A percentile compares a stretch with the other conserved stretches of the same genome.
phyloP scores from a whole-genome alignment of 2,113 vertebrate genomes.

The Sarotherodon lohbergeri region DNA sequence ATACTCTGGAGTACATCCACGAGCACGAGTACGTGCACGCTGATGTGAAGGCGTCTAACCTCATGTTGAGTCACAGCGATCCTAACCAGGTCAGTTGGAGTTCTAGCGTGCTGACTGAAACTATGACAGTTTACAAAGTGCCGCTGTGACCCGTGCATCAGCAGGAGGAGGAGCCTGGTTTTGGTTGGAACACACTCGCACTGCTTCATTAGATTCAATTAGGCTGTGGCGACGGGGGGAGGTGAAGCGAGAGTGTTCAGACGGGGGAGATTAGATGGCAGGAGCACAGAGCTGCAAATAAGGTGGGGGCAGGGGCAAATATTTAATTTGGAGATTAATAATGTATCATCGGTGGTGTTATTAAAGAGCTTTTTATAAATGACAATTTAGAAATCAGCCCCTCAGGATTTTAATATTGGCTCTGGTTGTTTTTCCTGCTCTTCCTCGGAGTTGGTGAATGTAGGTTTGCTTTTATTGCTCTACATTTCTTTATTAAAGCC shows the following conservation, averaged over 20 bases:
- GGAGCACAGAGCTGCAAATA: conserved; percentile 54
- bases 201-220: conserved; percentile 54
- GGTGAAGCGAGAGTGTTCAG: conserved; percentile 3
- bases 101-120: background rate
- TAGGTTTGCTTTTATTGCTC: conserved; percentile 4
- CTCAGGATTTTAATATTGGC: conserved; percentile 29
- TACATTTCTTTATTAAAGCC: background rate
- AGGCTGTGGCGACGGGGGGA: background rate
- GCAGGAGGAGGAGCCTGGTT: background rate
- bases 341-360: conserved; percentile 68
- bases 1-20: conserved; percentile 90
- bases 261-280: conserved; percentile 53
- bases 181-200: conserved; percentile 9
- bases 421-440: background rate
- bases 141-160: background rate
- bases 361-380: conserved; percentile 71
- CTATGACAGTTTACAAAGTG: background rate
- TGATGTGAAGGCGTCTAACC: conserved; percentile 95
- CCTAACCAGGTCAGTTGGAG: conserved; percentile 84
- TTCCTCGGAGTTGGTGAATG: background rate
- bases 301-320: conserved; percentile 59
- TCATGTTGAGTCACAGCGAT: conserved; percentile 84
- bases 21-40: conserved; percentile 96
- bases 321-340: conserved; percentile 74
- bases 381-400: conserved; percentile 54